Conservation (phyloP, 2,888 invertebrate genomes). For the Lacanobia wlatinum region DNA sequence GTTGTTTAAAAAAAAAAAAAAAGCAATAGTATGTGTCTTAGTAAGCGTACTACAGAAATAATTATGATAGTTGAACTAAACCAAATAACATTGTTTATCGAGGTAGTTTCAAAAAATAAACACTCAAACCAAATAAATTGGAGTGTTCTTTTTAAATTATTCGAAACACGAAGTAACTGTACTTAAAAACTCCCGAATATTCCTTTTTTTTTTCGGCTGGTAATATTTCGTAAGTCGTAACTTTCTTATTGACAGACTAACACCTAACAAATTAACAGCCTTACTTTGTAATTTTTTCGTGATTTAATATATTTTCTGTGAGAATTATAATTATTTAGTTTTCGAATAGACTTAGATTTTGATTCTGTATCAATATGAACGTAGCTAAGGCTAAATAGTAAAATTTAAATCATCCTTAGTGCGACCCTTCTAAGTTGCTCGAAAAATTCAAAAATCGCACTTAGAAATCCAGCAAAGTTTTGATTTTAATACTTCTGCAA, state of each 20-base stretch:
- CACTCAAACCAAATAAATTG: neutral
- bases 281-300: no score
- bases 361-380: neutral
- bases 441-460: neutral
- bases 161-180: no score
- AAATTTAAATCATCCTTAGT: no score
- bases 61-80: no score
- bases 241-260: neutral
- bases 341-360: neutral
- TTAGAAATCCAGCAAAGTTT: neutral
- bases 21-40: neutral
- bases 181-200: neutral
- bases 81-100: no score
- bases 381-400: neutral
- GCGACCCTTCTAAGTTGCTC: neutral
- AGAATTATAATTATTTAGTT: neutral
- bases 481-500: neutral
- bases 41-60: neutral
- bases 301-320: no score
- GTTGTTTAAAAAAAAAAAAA: neutral
- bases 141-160: no score
- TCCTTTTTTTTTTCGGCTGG: slow-evolving; percentile 31
- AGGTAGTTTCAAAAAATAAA: neutral
- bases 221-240: neutral
- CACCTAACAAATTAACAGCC: neutral